Evolutionary conservation across 35 echinoderm and acorn worm species (phyloP).

Genomic region (Chiridota heheva): DNA sequence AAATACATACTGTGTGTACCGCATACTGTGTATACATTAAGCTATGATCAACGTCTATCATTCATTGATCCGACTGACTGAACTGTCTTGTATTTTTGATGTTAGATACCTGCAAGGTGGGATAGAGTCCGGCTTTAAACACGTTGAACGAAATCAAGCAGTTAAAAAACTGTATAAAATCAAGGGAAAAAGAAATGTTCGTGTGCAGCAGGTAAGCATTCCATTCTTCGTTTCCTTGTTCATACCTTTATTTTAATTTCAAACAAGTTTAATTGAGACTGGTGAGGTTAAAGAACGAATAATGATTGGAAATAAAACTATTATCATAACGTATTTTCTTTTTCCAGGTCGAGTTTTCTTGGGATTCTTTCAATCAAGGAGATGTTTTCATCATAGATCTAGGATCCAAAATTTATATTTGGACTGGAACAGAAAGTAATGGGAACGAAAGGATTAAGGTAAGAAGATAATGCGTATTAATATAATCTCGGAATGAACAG

Average conservation of each 20-base stretch:
- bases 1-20: too few relatives aligned
- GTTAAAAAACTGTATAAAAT: not conserved
- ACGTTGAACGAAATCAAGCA: slow-evolving; percentile 5
- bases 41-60: too few relatives aligned
- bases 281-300: not conserved
- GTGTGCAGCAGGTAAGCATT: too few relatives aligned
- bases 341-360: not conserved
- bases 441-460: slow-evolving; percentile 25
- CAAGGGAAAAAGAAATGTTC: too few relatives aligned
- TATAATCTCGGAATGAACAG: too few relatives aligned
- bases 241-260: too few relatives aligned
- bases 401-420: not conserved
- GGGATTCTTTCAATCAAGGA: slow-evolving; percentile 31
- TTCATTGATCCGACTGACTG: slow-evolving; percentile 1
- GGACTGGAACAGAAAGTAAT: slow-evolving; percentile 19
- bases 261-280: too few relatives aligned
- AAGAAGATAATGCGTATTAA: too few relatives aligned
- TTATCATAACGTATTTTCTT: not conserved
- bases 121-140: slow-evolving; percentile 23
- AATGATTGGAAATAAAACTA: not conserved
- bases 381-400: slow-evolving; percentile 38
- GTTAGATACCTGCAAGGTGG: slow-evolving; percentile 14
- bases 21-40: too few relatives aligned
- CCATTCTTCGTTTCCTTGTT: too few relatives aligned
- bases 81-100: not conserved